Percentiles rank a stretch among this genome's conserved stretches.
Conservation (phyloP, 1,140 invertebrate species). For the Drosophila orosa region DNA sequence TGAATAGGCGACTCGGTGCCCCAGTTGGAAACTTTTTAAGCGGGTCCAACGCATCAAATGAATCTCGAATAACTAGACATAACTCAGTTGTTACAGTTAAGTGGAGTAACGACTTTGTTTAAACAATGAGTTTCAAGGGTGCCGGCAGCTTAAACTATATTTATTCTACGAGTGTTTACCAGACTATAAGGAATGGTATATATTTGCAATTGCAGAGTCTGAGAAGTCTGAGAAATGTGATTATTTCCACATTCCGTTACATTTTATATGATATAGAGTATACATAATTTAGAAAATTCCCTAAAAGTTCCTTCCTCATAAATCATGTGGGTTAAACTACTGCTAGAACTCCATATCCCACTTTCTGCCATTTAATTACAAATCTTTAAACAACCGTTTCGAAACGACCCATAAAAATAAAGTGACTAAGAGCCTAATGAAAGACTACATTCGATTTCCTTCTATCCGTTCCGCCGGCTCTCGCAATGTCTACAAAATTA, state of each 20-base stretch:
- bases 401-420: conserved; percentile 33
- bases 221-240: not conserved
- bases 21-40: conserved; percentile 35
- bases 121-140: conserved; percentile 10
- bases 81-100: conserved; percentile 13
- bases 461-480: conserved; percentile 13
- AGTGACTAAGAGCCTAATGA: conserved; percentile 31
- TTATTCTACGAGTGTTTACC: conserved; percentile 2
- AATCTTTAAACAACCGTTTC: conserved; percentile 16
- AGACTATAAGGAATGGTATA: not conserved
- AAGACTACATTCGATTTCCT: conserved; percentile 29
- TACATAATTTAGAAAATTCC: not conserved
- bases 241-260: not conserved
- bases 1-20: conserved; percentile 20
- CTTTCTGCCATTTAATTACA: conserved; percentile 2
- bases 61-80: conserved; percentile 34
- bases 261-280: not conserved
- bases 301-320: not conserved
- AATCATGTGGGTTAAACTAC: not conserved
- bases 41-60: conserved; percentile 12
- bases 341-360: not conserved
- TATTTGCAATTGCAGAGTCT: not conserved
- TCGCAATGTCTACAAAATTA: conserved; percentile 41
- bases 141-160: not conserved
- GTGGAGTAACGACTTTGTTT: not conserved